phyloP scores from a whole-genome alignment of 2,113 vertebrate genomes.

The Petaurus breviceps region DNA sequence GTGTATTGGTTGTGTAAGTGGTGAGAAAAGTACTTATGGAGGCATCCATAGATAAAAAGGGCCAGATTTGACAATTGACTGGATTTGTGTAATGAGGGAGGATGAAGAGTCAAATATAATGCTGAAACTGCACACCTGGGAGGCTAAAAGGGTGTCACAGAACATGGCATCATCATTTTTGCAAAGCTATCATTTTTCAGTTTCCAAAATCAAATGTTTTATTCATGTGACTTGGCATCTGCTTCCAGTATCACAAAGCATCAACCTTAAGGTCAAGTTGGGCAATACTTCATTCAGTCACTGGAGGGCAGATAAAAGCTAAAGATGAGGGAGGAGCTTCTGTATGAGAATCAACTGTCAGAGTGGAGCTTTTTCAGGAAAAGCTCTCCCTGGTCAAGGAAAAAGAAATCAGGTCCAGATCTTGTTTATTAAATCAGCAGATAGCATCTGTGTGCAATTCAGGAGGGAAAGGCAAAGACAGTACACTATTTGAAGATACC shows the following conservation, averaged over 20 bases:
- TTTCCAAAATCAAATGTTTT: background rate
- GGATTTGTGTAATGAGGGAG: background rate
- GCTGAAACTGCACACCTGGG: background rate
- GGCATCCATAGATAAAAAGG: background rate
- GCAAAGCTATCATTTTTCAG: too few species aligned
- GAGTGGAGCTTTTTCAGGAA: background rate
- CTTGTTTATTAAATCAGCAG: background rate
- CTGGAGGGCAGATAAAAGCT: background rate
- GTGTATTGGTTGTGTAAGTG: fast-evolving
- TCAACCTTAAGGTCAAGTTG: background rate
- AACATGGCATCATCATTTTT: background rate
- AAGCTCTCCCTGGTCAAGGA: background rate
- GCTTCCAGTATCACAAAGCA: background rate
- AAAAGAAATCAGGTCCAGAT: background rate
- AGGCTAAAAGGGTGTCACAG: background rate
- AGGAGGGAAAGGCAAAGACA: background rate
- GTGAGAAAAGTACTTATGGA: background rate
- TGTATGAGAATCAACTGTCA: background rate
- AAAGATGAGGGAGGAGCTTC: background rate
- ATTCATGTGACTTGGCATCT: background rate
- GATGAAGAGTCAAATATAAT: background rate
- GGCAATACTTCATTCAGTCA: background rate
- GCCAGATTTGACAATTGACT: background rate
- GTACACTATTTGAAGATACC: background rate
- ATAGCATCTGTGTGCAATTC: background rate